Conservation (phyloP, 2,113 vertebrate genomes). For the Pollimyrus isidori region DNA sequence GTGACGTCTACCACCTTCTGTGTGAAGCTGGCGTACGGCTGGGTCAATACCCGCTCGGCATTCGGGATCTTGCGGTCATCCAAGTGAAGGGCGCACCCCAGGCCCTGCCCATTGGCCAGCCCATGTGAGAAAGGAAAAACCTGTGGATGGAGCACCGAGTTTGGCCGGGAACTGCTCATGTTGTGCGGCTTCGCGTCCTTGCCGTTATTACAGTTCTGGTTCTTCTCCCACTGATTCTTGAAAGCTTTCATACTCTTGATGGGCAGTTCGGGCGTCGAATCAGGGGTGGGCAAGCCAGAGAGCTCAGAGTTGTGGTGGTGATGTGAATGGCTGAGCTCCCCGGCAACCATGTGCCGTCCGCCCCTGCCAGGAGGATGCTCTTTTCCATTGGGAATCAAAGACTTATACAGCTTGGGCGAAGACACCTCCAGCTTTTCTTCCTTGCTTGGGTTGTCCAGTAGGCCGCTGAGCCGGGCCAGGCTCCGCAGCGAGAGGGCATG, state of each 20-base stretch:
- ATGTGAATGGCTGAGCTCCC: constrained; percentile 47
- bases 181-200: constrained; percentile 59
- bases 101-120: constrained; percentile 53
- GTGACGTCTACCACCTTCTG: constrained; percentile 81
- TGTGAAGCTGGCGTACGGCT: constrained; percentile 57
- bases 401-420: constrained; percentile 71
- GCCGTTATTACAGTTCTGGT: constrained; percentile 81
- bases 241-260: constrained; percentile 75
- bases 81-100: constrained; percentile 46
- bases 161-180: constrained; percentile 50
- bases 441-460: constrained; percentile 67
- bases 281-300: constrained; percentile 77
- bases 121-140: constrained; percentile 61
- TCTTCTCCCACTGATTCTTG: constrained; percentile 79
- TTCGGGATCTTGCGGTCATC: constrained; percentile 73
- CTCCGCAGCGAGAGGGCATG: constrained; percentile 78
- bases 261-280: constrained; percentile 80
- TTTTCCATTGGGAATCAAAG: constrained; percentile 67
- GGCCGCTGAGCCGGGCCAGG: constrained; percentile 74
- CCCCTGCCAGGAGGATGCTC: constrained; percentile 55
- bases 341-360: constrained; percentile 44
- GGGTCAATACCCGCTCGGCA: constrained; percentile 61
- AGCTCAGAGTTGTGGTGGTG: constrained; percentile 69
- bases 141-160: constrained; percentile 56
- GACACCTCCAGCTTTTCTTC: constrained; percentile 65